phyloP scores from a whole-genome alignment of 1,140 invertebrate genomes.

The Trichoplusia ni region DNA sequence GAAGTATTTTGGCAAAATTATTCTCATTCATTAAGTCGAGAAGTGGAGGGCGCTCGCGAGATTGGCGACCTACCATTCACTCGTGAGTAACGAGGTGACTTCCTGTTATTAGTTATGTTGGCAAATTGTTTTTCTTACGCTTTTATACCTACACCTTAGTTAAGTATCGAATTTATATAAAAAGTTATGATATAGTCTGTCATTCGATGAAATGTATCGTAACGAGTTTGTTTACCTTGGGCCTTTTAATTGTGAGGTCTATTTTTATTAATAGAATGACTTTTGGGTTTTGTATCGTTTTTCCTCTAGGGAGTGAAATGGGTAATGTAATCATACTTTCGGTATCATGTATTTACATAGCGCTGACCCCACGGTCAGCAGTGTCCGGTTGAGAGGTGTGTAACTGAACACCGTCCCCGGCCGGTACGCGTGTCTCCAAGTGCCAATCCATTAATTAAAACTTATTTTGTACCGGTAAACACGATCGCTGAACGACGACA shows the following conservation, averaged over 20 bases:
- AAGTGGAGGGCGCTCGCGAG: slow-evolving; percentile 69
- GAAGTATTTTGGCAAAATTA: slow-evolving; percentile 81
- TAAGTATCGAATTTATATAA: slow-evolving; percentile 37
- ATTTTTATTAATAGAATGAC: slow-evolving; percentile 24
- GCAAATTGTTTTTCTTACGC: slow-evolving; percentile 72
- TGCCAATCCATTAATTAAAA: slow-evolving; percentile 77
- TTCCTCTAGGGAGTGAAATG: not conserved
- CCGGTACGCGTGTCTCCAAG: slow-evolving; percentile 58
- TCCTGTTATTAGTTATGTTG: slow-evolving; percentile 76
- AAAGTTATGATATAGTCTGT: slow-evolving; percentile 26
- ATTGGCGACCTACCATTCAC: slow-evolving; percentile 76
- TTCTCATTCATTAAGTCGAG: slow-evolving; percentile 80
- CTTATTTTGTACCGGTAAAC: slow-evolving; percentile 66
- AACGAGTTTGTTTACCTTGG: slow-evolving; percentile 12
- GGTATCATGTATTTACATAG: slow-evolving; percentile 19
- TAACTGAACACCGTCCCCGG: slow-evolving; percentile 49
- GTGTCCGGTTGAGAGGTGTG: slow-evolving; percentile 42
- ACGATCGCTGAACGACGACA: slow-evolving; percentile 49
- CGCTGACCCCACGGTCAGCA: slow-evolving; percentile 35
- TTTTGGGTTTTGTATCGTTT: not conserved
- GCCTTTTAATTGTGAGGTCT: slow-evolving; percentile 6
- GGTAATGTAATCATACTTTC: slow-evolving; percentile 28
- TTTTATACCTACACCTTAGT: slow-evolving; percentile 42
- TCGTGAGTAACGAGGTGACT: slow-evolving; percentile 79
- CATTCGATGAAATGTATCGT: slow-evolving; percentile 17